Conservation (phyloP, 2,797 vertebrate species). For the Liparis tanakae region DNA sequence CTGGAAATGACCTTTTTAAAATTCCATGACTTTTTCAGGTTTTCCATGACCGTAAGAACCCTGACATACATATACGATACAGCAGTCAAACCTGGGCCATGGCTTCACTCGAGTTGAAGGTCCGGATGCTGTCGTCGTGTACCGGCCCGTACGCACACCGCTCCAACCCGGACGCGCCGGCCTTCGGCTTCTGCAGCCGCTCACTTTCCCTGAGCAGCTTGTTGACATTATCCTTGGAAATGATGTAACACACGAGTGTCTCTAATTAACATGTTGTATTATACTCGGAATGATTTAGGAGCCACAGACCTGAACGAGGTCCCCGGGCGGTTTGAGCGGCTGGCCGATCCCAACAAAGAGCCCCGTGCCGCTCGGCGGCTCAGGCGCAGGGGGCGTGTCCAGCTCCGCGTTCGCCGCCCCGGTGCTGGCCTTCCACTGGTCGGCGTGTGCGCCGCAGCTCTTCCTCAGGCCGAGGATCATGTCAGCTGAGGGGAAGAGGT, state of each 20-base stretch:
- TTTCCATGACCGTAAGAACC: no score
- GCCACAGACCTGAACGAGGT: conserved; percentile 70
- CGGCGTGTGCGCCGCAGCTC: conserved; percentile 73
- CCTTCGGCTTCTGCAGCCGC: conserved; percentile 45
- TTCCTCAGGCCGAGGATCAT: conserved; percentile 84
- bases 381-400: background rate
- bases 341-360: background rate
- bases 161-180: conserved; percentile 54
- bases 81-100: conserved; percentile 79
- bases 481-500: conserved; percentile 85
- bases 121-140: conserved; percentile 86
- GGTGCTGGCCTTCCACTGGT: conserved; percentile 25
- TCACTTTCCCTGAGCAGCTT: conserved; percentile 60
- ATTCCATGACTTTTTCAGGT: no score
- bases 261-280: background rate
- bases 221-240: conserved; percentile 81
- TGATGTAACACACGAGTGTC: conserved; percentile 8
- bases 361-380: no score
- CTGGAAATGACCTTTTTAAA: no score
- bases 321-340: conserved; percentile 30
- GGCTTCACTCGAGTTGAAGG: conserved; percentile 77
- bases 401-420: background rate
- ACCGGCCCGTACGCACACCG: conserved; percentile 35
- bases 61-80: no score
- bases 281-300: background rate